These are phyloP conservation scores for Pelobates cultripes DNA, from an alignment of 2,797 vertebrate genomes.

Conservation along the genomic window DNA sequence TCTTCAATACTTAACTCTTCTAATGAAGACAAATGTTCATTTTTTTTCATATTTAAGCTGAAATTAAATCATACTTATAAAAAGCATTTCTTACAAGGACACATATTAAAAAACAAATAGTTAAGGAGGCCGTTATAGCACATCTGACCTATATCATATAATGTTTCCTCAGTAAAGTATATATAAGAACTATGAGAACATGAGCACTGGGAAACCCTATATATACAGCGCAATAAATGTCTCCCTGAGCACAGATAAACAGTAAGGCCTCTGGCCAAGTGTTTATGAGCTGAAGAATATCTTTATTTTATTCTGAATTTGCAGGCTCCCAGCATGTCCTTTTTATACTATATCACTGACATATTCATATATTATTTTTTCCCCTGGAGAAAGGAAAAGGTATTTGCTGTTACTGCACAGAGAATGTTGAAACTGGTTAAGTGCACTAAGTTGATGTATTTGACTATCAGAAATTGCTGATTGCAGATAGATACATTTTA, in stretches of 20 bases:
- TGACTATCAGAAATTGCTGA: conserved; percentile 20
- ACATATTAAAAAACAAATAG: background rate
- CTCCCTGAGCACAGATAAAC: conserved; percentile 53
- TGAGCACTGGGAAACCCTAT: conserved; percentile 46
- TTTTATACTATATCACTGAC: conserved; percentile 50
- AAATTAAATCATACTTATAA: conserved; percentile 34
- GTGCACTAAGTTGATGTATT: conserved; percentile 39
- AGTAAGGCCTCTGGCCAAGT: conserved; percentile 52
- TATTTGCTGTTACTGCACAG: conserved; percentile 37
- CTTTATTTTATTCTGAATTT: conserved; percentile 56
- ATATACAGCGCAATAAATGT: conserved; percentile 50
- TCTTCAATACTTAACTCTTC: conserved; percentile 6
- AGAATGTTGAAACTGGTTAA: conserved; percentile 47
- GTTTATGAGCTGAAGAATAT: conserved; percentile 56
- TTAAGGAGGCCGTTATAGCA: conserved; percentile 9
- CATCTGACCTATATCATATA: conserved; percentile 47
- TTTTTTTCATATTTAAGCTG: conserved; percentile 21
- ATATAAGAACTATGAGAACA: conserved; percentile 33
- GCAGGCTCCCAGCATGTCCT: conserved; percentile 38
- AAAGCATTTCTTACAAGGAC: conserved; percentile 9
- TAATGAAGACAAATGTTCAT: conserved; percentile 33
- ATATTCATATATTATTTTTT: conserved; percentile 54
- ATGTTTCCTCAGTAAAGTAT: conserved; percentile 21
- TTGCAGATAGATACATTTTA: conserved; percentile 28
- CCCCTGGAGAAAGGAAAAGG: conserved; percentile 42